phyloP scores from a whole-genome alignment of 1,140 invertebrate genomes.

The Sinella curviseta region DNA sequence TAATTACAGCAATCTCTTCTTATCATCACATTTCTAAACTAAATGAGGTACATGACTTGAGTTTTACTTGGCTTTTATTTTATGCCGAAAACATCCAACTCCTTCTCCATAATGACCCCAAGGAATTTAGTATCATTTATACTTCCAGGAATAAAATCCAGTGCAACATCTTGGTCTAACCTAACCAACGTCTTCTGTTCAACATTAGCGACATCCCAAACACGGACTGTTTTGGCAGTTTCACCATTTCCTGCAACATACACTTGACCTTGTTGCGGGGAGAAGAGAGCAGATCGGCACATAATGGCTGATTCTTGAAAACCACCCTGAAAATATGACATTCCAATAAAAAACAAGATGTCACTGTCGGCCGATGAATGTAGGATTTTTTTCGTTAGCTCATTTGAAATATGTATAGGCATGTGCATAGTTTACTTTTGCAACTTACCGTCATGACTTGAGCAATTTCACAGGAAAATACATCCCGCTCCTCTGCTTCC shows the following conservation, averaged over 20 bases:
- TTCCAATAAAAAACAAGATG: too few species aligned
- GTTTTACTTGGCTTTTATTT: too few species aligned
- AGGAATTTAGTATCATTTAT: constrained; percentile 20
- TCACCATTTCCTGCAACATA: constrained; percentile 18
- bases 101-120: constrained; percentile 2
- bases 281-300: constrained; percentile 29
- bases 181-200: constrained; percentile 14
- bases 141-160: constrained; percentile 27
- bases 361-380: too few species aligned
- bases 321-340: constrained; percentile 24
- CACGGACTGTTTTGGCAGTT: not conserved
- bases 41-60: too few species aligned
- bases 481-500: constrained; percentile 2
- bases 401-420: not conserved
- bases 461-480: constrained; percentile 20
- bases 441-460: not conserved
- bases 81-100: constrained; percentile 15
- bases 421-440: not conserved
- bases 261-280: constrained; percentile 14
- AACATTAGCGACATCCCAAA: constrained; percentile 31
- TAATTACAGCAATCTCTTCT: too few species aligned
- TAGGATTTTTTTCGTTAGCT: not conserved
- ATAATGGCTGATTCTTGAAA: not conserved
- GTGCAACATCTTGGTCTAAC: not conserved
- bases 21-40: too few species aligned